A percentile compares a stretch with the other conserved stretches of the same genome.
phyloP scores from a whole-genome alignment of 2,797 vertebrate species.

The Acanthornis magna region DNA sequence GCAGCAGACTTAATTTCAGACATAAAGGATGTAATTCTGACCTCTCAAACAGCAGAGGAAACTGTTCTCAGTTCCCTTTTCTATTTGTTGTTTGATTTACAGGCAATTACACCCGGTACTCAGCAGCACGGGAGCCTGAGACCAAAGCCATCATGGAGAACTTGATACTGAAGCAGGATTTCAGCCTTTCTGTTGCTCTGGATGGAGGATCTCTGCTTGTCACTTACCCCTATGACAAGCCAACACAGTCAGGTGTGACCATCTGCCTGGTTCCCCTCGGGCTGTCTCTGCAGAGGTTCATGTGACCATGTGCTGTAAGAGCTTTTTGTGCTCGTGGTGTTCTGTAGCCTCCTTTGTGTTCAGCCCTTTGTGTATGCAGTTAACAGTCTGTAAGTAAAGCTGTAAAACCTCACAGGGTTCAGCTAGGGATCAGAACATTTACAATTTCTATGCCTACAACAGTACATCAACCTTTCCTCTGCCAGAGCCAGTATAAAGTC shows the following conservation, averaged over 20 bases:
- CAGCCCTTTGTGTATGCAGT: background rate
- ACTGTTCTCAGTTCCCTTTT: background rate
- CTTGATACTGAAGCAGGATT: constrained; percentile 86
- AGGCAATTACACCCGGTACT: constrained; percentile 88
- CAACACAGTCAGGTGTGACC: constrained; percentile 86
- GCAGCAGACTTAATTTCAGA: background rate
- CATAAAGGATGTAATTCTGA: background rate
- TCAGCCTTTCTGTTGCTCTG: constrained; percentile 90
- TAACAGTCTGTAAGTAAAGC: background rate
- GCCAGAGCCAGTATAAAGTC: background rate
- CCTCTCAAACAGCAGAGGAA: background rate
- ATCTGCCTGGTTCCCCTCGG: background rate
- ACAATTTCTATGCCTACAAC: background rate
- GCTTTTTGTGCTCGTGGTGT: background rate
- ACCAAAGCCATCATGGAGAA: constrained; percentile 89
- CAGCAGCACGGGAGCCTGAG: constrained; percentile 82
- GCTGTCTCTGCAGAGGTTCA: background rate
- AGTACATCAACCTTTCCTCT: background rate
- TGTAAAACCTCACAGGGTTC: background rate
- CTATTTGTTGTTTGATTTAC: background rate
- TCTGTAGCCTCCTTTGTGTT: background rate
- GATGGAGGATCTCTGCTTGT: constrained; percentile 92
- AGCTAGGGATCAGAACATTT: background rate
- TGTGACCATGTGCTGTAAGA: background rate
- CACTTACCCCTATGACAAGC: constrained; percentile 94